phyloP scores from a whole-genome alignment of 2,113 vertebrate genomes.

The Platycercus adscitus region DNA sequence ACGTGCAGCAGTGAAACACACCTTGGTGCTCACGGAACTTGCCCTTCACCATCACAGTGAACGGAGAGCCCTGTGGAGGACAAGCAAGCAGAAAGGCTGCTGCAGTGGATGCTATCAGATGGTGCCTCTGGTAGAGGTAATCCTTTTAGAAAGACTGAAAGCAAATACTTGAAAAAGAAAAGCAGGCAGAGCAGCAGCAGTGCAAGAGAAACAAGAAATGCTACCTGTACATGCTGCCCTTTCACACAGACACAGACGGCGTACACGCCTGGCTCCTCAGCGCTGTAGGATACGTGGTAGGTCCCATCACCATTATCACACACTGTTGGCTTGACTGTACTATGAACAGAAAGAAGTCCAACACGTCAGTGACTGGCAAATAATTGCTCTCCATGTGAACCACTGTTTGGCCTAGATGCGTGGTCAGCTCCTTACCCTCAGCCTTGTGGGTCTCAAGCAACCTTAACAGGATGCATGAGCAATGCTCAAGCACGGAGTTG shows the following conservation, averaged over 20 bases:
- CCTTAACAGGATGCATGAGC: neutral
- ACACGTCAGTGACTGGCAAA: neutral
- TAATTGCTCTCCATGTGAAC: neutral
- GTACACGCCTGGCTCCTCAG: slow-evolving; percentile 80
- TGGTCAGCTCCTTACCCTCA: neutral
- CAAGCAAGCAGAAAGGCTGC: slow-evolving; percentile 18
- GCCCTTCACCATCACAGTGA: slow-evolving; percentile 80
- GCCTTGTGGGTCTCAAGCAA: neutral
- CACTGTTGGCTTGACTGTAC: slow-evolving; percentile 76
- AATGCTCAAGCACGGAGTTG: neutral
- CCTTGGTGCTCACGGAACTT: slow-evolving; percentile 81
- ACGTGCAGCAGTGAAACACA: slow-evolving; percentile 91
- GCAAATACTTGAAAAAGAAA: neutral
- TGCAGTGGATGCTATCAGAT: neutral
- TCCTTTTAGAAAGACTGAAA: neutral
- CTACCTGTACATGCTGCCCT: slow-evolving; percentile 88
- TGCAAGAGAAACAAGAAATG: neutral
- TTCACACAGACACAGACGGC: slow-evolving; percentile 83
- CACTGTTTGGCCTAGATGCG: neutral
- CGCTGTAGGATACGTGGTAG: slow-evolving; percentile 84
- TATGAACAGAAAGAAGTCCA: slow-evolving; percentile 38
- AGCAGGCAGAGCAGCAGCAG: neutral
- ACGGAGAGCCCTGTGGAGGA: slow-evolving; percentile 86
- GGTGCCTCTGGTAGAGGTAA: neutral
- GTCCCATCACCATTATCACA: slow-evolving; percentile 87